Evolutionary conservation across 2,888 invertebrate species (phyloP).

Genomic region (Trissonchulus sp.): DNA sequence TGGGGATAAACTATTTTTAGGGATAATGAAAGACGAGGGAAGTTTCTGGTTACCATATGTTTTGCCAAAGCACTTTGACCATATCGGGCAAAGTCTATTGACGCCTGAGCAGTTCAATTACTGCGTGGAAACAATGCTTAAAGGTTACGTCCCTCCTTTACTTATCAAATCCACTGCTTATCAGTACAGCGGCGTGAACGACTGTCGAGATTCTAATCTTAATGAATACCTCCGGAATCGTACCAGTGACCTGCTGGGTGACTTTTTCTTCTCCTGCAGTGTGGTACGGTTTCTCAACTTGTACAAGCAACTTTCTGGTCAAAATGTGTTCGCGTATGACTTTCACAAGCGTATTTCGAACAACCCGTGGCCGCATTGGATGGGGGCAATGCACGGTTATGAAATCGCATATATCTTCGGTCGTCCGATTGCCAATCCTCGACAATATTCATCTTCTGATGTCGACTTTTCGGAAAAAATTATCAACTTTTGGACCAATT

Average conservation of each 20-base stretch:
- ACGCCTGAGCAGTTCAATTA: neutral
- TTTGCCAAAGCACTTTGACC: conserved; percentile 39
- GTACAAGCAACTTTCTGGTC: neutral
- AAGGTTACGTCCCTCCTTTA: neutral
- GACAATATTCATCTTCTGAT: conserved; percentile 57
- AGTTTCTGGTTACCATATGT: conserved; percentile 55
- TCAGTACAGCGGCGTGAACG: neutral
- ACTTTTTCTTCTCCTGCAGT: neutral
- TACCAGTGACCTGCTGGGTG: neutral
- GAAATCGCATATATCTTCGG: conserved; percentile 97
- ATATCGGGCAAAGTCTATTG: neutral
- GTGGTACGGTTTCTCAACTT: neutral
- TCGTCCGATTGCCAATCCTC: conserved; percentile 80
- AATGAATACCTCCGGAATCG: neutral
- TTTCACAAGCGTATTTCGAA: conserved; percentile 75
- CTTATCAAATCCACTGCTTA: neutral
- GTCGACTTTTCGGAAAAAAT: conserved; percentile 70
- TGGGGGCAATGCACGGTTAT: conserved; percentile 97
- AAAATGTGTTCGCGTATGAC: conserved; percentile 64
- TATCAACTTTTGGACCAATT: conserved; percentile 85
- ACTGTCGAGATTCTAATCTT: neutral
- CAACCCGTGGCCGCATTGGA: conserved; percentile 94
- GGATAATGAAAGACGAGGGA: conserved; percentile 66
- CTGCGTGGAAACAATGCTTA: neutral
- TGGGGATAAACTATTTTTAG: neutral